Evolutionary conservation across 2,113 vertebrate species (phyloP).

Genomic region (Sitta europaea): DNA sequence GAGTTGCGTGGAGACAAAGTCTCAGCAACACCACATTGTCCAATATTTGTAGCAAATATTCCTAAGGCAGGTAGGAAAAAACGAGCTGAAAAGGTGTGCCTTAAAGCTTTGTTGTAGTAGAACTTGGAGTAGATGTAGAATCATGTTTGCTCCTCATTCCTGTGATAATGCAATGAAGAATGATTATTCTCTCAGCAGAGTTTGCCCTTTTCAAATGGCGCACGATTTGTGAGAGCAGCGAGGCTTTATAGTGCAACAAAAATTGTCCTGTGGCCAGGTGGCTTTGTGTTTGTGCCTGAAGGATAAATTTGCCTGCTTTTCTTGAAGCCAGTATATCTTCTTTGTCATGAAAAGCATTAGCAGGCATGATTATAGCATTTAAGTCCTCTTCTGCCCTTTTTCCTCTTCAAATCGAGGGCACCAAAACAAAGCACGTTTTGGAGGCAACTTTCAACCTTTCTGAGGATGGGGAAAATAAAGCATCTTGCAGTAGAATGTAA

Average conservation of each 20-base stretch:
- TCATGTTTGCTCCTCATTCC: not conserved
- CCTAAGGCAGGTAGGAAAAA: not conserved
- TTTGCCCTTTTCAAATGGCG: not conserved
- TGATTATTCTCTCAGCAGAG: not conserved
- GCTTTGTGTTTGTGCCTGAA: not conserved
- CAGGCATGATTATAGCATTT: not conserved
- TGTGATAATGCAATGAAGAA: not conserved
- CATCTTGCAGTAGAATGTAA: not conserved
- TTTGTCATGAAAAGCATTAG: not conserved
- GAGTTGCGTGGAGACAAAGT: not conserved
- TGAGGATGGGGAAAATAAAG: not conserved
- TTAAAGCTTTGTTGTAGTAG: not conserved
- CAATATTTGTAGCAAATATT: not conserved
- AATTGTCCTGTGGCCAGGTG: not conserved
- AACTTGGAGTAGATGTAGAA: not conserved
- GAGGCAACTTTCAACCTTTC: not conserved
- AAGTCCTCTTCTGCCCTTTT: not conserved
- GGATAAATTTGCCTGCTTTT: not conserved
- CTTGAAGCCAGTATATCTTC: not conserved
- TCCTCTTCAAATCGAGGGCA: not conserved
- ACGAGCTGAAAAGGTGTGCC: not conserved
- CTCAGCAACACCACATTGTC: not conserved
- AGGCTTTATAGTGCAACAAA: not conserved
- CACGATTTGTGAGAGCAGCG: accelerated
- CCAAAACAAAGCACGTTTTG: not conserved